phyloP scores from a whole-genome alignment of 2,113 vertebrate species.

The Diadophis punctatus region DNA sequence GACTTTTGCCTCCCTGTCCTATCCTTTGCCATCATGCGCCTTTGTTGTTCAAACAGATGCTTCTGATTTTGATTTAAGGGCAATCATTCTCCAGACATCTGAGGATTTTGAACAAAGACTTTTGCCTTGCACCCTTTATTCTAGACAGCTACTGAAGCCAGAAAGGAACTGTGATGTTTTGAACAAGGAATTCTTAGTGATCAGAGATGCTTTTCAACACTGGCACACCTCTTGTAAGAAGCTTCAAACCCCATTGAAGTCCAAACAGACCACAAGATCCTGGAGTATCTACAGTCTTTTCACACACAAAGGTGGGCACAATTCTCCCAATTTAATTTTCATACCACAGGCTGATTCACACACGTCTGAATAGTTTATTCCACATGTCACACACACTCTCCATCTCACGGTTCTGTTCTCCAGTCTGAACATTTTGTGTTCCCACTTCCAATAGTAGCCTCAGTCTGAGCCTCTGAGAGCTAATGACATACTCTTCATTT shows the following conservation, averaged over 20 bases:
- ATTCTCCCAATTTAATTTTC: background rate
- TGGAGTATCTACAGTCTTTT: background rate
- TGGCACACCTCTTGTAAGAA: background rate
- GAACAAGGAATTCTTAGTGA: background rate
- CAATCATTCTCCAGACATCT: background rate
- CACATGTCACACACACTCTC: background rate
- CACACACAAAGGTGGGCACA: background rate
- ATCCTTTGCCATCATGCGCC: background rate
- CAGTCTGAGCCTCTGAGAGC: background rate
- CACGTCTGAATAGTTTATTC: background rate
- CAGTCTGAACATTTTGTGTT: background rate
- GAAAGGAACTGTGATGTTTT: background rate
- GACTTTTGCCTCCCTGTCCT: background rate
- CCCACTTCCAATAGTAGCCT: background rate
- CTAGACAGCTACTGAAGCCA: background rate
- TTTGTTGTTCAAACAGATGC: background rate
- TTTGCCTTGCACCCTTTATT: background rate
- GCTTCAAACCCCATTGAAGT: background rate
- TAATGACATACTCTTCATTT: background rate
- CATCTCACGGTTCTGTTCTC: background rate
- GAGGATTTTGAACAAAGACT: background rate
- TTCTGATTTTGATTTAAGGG: background rate
- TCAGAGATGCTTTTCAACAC: background rate
- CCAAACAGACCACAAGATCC: background rate
- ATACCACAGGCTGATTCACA: background rate